Evolutionary conservation across 2,888 invertebrate species (phyloP).

Genomic region (Quadroppia sp.): DNA sequence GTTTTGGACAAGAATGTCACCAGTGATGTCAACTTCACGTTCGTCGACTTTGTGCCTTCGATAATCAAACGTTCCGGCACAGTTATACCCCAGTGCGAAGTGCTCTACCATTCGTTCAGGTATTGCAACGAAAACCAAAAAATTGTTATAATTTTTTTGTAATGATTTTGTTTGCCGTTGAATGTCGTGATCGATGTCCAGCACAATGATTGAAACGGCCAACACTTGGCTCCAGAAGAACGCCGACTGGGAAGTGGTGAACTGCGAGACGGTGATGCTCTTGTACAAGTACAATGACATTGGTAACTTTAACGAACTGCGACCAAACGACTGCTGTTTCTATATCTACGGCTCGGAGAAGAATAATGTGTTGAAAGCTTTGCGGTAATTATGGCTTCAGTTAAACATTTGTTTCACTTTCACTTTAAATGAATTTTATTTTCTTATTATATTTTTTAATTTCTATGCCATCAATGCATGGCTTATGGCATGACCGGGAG

Average conservation of each 20-base stretch:
- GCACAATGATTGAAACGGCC: constrained; percentile 41
- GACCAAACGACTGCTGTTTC: constrained; percentile 42
- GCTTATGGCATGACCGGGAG: no score
- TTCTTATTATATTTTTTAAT: no score
- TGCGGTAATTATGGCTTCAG: constrained; percentile 32
- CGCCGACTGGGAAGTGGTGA: constrained; percentile 41
- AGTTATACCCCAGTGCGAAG: constrained; percentile 38
- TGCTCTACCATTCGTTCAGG: constrained; percentile 43
- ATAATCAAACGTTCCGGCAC: constrained; percentile 38
- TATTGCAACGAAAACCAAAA: neutral
- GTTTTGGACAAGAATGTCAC: constrained; percentile 42
- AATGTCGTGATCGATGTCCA: neutral
- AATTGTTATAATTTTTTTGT: neutral
- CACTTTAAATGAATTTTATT: no score
- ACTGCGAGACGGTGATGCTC: constrained; percentile 43
- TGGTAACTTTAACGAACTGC: constrained; percentile 36
- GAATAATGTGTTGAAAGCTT: constrained; percentile 42
- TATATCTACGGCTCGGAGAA: constrained; percentile 44
- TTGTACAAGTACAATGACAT: constrained; percentile 42
- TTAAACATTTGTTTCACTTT: no score
- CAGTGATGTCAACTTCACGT: constrained; percentile 41
- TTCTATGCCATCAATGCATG: no score
- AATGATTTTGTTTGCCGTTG: neutral
- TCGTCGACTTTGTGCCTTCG: constrained; percentile 43
- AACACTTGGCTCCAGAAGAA: constrained; percentile 41